Percentiles rank a stretch among this genome's conserved stretches.
phyloP scores from a whole-genome alignment of 2,797 vertebrate genomes.

The Sandelia bainsii region DNA sequence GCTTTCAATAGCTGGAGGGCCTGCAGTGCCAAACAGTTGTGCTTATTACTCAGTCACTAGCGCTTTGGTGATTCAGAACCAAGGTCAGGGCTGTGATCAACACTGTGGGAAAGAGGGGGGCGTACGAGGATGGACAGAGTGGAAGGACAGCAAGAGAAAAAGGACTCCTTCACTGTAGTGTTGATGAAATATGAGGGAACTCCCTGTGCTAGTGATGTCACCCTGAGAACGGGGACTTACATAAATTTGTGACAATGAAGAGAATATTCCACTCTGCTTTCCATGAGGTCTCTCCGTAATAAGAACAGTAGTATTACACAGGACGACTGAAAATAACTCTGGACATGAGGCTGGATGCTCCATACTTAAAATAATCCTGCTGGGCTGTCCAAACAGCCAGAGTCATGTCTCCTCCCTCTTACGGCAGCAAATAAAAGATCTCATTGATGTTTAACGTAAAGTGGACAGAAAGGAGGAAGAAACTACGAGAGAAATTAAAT shows the following conservation, averaged over 20 bases:
- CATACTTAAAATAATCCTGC: slow-evolving; percentile 60
- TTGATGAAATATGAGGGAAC: slow-evolving; percentile 55
- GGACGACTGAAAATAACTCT: slow-evolving; percentile 59
- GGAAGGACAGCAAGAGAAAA: slow-evolving; percentile 32
- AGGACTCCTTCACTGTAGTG: slow-evolving; percentile 23
- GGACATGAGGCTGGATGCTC: slow-evolving; percentile 45
- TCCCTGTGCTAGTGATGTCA: slow-evolving; percentile 66
- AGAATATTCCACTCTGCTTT: slow-evolving; percentile 64
- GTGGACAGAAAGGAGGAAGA: neutral
- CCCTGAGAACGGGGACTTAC: slow-evolving; percentile 32
- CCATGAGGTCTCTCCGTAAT: slow-evolving; percentile 63
- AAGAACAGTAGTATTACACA: slow-evolving; percentile 54
- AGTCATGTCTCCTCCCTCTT: slow-evolving; percentile 46
- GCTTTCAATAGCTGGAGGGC: slow-evolving; percentile 14
- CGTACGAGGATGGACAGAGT: slow-evolving; percentile 57
- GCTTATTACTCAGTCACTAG: slow-evolving; percentile 50
- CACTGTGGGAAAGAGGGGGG: slow-evolving; percentile 77
- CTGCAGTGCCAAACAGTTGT: slow-evolving; percentile 60
- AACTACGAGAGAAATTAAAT: neutral
- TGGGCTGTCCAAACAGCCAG: slow-evolving; percentile 27
- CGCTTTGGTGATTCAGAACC: slow-evolving; percentile 50
- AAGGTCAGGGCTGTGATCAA: slow-evolving; percentile 7
- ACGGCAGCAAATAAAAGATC: slow-evolving; percentile 45
- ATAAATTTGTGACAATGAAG: slow-evolving; percentile 54
- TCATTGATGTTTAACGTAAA: slow-evolving; percentile 41